phyloP scores from a whole-genome alignment of 1,140 invertebrate genomes.

The Belonocnema kinseyi region DNA sequence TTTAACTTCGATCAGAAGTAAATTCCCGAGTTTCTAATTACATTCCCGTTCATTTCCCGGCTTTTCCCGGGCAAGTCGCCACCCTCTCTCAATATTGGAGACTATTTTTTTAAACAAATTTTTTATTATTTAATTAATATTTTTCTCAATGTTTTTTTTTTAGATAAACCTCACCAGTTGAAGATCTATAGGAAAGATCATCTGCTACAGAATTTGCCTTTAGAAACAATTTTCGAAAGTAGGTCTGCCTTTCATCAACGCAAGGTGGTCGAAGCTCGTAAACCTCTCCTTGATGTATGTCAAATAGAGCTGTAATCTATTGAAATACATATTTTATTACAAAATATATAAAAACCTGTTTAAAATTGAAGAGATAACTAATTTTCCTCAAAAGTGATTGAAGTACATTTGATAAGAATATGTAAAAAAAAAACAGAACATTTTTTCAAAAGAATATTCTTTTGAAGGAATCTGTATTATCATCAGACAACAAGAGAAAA shows the following conservation, averaged over 20 bases:
- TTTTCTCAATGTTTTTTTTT: neutral
- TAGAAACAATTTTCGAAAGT: constrained; percentile 67
- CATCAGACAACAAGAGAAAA: too few relatives aligned
- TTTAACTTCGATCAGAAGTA: too few relatives aligned
- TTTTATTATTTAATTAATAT: too few relatives aligned
- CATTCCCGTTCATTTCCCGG: too few relatives aligned
- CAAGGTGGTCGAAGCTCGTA: constrained; percentile 59
- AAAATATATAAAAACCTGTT: neutral
- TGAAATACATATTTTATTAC: constrained; percentile 24
- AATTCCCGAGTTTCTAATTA: too few relatives aligned
- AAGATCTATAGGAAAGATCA: constrained; percentile 60
- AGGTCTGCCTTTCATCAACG: constrained; percentile 58
- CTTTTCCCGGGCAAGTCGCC: too few relatives aligned
- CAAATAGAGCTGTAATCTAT: constrained; percentile 62
- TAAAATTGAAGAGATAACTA: constrained; percentile 36
- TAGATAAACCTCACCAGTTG: constrained; percentile 52
- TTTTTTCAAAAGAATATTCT: too few relatives aligned
- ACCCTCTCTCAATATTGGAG: too few relatives aligned
- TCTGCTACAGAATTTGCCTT: constrained; percentile 45
- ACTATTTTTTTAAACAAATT: too few relatives aligned
- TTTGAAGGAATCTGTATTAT: too few relatives aligned
- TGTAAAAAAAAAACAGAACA: too few relatives aligned
- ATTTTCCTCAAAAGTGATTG: neutral
- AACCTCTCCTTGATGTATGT: constrained; percentile 65
- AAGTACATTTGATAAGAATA: neutral